phyloP scores from a whole-genome alignment of 2,888 invertebrate genomes.

The Clusia tigrina region DNA sequence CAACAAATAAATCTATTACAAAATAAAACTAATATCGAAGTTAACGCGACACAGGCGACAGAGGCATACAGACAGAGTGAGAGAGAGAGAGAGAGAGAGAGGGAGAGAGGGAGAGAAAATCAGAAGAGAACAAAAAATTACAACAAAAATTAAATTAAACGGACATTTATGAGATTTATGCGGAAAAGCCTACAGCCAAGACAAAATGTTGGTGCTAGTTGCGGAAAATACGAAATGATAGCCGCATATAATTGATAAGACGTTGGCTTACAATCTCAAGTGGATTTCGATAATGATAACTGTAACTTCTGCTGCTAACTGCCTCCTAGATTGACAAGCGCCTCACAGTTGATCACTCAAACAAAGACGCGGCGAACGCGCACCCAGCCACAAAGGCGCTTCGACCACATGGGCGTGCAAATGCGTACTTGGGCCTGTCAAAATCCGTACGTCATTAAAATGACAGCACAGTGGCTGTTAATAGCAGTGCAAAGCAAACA shows the following conservation, averaged over 20 bases:
- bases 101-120: no score
- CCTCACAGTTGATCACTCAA: no score
- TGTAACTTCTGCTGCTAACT: neutral
- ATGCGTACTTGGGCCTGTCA: slow-evolving; percentile 7
- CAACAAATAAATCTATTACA: slow-evolving; percentile 14
- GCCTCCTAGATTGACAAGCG: no score
- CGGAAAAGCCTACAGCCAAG: neutral
- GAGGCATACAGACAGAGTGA: no score
- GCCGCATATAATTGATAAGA: slow-evolving; percentile 50
- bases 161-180: slow-evolving; percentile 52
- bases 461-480: slow-evolving; percentile 17
- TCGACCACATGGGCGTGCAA: neutral
- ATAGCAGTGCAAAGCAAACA: no score
- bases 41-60: no score
- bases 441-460: slow-evolving; percentile 17
- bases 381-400: neutral
- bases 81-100: no score
- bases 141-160: slow-evolving; percentile 48
- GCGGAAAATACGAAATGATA: slow-evolving; percentile 14
- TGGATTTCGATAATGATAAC: slow-evolving; percentile 13
- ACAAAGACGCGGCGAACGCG: neutral
- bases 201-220: neutral
- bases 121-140: slow-evolving; percentile 35
- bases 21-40: slow-evolving; percentile 16
- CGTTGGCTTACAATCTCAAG: slow-evolving; percentile 23